These are phyloP conservation scores for Isurus oxyrinchus DNA, from an alignment of 2,113 vertebrate species.

Conservation along the genomic window DNA sequence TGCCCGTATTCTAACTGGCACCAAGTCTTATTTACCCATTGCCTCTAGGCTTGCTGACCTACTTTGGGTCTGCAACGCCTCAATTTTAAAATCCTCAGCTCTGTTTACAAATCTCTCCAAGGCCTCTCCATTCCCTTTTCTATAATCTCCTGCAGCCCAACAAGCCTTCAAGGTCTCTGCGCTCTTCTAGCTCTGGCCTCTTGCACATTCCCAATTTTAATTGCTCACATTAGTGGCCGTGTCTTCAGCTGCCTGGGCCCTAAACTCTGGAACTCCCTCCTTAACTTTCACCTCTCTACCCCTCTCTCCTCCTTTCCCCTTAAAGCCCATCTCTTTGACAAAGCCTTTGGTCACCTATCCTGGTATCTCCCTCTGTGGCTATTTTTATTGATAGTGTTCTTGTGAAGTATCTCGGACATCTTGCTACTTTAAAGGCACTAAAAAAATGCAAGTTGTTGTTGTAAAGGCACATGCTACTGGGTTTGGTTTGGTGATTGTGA, in stretches of 20 bases:
- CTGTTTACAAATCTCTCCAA: background rate
- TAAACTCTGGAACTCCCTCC: conserved; percentile 38
- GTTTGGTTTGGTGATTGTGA: background rate
- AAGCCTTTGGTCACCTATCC: background rate
- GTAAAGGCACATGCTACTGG: background rate
- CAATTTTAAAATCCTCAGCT: background rate
- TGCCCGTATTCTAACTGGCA: background rate
- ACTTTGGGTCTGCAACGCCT: background rate
- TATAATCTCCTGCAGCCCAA: background rate
- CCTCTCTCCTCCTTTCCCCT: conserved; percentile 43
- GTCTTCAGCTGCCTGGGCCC: conserved; percentile 44
- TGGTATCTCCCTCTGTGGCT: background rate
- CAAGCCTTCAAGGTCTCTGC: background rate
- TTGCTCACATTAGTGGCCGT: conserved; percentile 60
- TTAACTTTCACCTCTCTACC: background rate
- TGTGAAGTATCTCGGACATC: background rate
- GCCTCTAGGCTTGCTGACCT: background rate
- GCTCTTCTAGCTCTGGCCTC: background rate
- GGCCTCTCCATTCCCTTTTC: background rate
- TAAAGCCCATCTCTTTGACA: background rate
- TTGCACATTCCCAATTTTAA: background rate
- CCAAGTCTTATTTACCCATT: background rate
- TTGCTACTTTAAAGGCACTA: background rate
- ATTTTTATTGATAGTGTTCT: background rate
- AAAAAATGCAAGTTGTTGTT: background rate